These are phyloP conservation scores for Trachythela sp. DNA, from an alignment of 64 coral and sea anemone species.

Conservation along the genomic window DNA sequence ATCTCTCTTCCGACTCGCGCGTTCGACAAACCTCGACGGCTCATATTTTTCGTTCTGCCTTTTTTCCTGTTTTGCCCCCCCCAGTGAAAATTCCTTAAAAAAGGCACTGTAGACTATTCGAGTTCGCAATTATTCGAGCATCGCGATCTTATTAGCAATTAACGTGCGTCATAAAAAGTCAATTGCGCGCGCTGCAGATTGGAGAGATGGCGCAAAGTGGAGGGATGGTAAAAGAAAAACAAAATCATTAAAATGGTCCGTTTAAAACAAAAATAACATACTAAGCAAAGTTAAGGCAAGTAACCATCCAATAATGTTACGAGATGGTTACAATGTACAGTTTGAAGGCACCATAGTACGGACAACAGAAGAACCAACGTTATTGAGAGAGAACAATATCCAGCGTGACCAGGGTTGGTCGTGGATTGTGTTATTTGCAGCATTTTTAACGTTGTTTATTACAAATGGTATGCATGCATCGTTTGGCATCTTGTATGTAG, in stretches of 20 bases:
- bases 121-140: too few species aligned
- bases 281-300: background rate
- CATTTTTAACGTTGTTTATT: slow-evolving; percentile 39
- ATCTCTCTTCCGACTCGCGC: too few species aligned
- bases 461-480: slow-evolving; percentile 37
- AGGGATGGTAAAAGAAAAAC: background rate
- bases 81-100: too few species aligned
- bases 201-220: background rate
- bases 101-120: too few species aligned
- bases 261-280: background rate
- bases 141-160: background rate
- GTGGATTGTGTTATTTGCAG: slow-evolving; percentile 20
- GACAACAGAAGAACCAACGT: background rate
- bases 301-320: background rate
- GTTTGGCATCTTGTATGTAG: slow-evolving; percentile 46
- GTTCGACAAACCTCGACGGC: too few species aligned
- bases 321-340: background rate
- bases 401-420: slow-evolving; percentile 43
- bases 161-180: background rate
- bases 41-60: too few species aligned
- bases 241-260: background rate
- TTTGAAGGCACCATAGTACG: background rate
- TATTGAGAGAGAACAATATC: background rate
- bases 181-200: background rate
- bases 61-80: too few species aligned